Percentiles rank a stretch among this genome's conserved stretches.
These are phyloP conservation scores for Hippoglossus stenolepis DNA, from an alignment of 2,113 vertebrate species.

Conservation along the genomic window DNA sequence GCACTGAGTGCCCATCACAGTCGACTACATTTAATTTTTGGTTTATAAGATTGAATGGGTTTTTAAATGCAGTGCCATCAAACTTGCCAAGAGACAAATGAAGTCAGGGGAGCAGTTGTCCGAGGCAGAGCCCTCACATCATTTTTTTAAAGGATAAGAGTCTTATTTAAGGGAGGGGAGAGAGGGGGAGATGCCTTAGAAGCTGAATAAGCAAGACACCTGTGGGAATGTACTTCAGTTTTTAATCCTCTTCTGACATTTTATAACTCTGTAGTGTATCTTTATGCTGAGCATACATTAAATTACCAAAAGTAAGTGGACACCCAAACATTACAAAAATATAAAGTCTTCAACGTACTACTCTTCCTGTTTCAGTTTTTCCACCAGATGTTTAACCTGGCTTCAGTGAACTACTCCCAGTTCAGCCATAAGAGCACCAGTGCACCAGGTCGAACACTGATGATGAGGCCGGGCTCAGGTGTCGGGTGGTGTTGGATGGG, in stretches of 20 bases:
- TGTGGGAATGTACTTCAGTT: conserved; percentile 40
- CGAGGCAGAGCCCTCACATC: conserved; percentile 86
- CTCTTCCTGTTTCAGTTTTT: background rate
- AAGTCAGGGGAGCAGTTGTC: conserved; percentile 95
- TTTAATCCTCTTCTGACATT: background rate
- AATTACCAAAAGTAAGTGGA: background rate
- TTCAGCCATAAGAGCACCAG: background rate
- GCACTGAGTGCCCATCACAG: conserved; percentile 95
- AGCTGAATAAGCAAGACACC: conserved; percentile 62
- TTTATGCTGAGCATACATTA: background rate
- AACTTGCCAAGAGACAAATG: conserved; percentile 97
- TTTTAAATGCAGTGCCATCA: conserved; percentile 98
- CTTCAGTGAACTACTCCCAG: background rate
- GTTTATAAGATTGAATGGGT: conserved; percentile 99
- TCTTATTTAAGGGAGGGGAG: conserved; percentile 82
- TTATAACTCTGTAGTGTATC: background rate
- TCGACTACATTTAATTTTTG: conserved; percentile 99
- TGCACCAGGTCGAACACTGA: background rate
- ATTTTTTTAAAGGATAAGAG: conserved; percentile 89
- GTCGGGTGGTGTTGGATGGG: background rate
- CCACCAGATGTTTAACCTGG: background rate
- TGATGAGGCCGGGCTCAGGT: background rate
- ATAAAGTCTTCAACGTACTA: no score
- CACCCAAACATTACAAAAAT: background rate
- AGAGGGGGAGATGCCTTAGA: conserved; percentile 7